Evolutionary conservation across 2,113 vertebrate genomes (phyloP), one percentile per base, ranked within the genome.

Genomic region (Erythrolamprus reginae): DNA sequence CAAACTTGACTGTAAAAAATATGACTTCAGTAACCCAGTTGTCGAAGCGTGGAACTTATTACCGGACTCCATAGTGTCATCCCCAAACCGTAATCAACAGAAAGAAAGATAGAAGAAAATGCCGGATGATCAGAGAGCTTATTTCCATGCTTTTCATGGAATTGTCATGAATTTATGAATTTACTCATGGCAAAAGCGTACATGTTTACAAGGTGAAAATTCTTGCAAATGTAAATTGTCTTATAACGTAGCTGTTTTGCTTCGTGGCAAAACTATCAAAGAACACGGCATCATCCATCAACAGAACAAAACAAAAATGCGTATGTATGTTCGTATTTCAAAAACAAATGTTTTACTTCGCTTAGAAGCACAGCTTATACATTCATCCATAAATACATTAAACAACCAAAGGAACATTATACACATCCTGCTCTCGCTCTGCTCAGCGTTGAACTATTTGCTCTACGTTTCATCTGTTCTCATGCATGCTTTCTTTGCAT

Each of bases 41-140:
- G n/a, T n/a, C n/a, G n/a, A n/a, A n/a, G n/a, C n/a, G n/a, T n/a
- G n/a, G n/a, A n/a, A n/a, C n/a, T n/a, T n/a, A n/a, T n/a, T n/a
- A n/a, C n/a, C n/a, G n/a, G n/a, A n/a, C n/a, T n/a, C n/a, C n/a
- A n/a, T n/a, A n/a, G n/a, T n/a, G n/a, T n/a, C n/a, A n/a, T n/a
- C n/a, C n/a, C n/a, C n/a, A 82, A 90, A 82, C 23, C 84, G 10
- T n/a, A 65, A 84, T 84, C n/a, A 88, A 65, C n/a, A 91, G 55
- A 91, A 88, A 91, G 28, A 47, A 47, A 48, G 48, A 58, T 26
- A 88, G 4, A 45, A 19, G n/a, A 84, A 55, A 84, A 38, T 26
- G 24, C 10, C 15, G 38, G 38, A 52, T 65, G 3, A 84, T 38
- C 52, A 85, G 58, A 38, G 0, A 61, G n/a, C 5, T n/a, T 50